Evolutionary conservation across 2,113 vertebrate species (phyloP).

Genomic region (Crotalus horridus): DNA sequence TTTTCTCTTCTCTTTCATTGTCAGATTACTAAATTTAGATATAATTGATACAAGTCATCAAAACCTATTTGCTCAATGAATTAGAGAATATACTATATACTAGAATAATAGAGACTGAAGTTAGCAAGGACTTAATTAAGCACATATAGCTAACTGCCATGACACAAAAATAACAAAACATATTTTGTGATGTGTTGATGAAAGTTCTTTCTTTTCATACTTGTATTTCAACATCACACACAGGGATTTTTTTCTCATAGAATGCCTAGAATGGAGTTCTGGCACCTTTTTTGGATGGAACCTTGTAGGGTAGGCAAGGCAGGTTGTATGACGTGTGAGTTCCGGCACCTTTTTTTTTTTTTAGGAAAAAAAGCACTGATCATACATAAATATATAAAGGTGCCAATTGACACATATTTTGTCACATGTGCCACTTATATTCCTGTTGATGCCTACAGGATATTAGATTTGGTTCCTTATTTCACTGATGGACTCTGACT

Average conservation of each 20-base stretch:
- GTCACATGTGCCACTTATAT: neutral
- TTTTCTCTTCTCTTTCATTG: neutral
- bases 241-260: too few relatives aligned
- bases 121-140: neutral
- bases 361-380: too few relatives aligned
- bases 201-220: neutral
- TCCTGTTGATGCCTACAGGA: neutral
- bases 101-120: neutral
- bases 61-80: neutral
- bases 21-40: neutral
- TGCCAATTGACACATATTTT: neutral
- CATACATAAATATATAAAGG: neutral
- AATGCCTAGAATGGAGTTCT: too few relatives aligned
- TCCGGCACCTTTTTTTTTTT: too few relatives aligned
- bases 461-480: neutral
- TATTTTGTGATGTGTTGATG: neutral
- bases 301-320: too few relatives aligned
- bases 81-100: neutral
- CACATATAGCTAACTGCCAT: neutral
- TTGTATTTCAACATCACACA: neutral
- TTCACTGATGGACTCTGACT: neutral
- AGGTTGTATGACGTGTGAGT: too few relatives aligned
- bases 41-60: neutral
- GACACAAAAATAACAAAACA: neutral
- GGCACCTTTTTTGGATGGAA: too few relatives aligned